phyloP scores from a whole-genome alignment of 2,888 invertebrate genomes.

The Sicus ferrugineus region DNA sequence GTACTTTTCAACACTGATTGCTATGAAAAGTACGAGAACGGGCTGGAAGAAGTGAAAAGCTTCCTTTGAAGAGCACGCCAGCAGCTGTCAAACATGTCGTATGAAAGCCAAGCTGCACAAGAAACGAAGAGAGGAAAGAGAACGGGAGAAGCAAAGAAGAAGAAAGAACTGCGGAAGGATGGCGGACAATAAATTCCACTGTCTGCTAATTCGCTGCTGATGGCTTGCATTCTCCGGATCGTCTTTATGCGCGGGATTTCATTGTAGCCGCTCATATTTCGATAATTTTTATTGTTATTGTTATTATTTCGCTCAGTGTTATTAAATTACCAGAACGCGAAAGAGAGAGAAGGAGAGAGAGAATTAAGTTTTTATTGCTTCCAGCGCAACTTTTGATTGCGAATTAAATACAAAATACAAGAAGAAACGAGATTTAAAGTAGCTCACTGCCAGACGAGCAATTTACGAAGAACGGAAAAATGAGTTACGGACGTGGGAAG shows the following conservation, averaged over 20 bases:
- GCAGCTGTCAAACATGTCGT: neutral
- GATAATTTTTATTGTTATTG: slow-evolving; percentile 5
- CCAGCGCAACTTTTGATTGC: slow-evolving; percentile 39
- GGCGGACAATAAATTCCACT: too few relatives aligned
- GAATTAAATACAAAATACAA: slow-evolving; percentile 28
- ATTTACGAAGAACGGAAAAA: slow-evolving; percentile 15
- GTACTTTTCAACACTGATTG: neutral
- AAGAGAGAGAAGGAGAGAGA: neutral
- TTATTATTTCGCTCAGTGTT: slow-evolving; percentile 25
- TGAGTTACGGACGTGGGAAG: neutral
- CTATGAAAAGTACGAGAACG: neutral
- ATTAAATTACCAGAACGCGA: neutral
- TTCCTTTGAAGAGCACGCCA: neutral
- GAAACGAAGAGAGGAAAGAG: neutral
- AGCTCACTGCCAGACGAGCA: neutral
- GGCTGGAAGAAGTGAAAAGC: neutral
- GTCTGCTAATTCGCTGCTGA: slow-evolving; percentile 16
- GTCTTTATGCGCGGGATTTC: neutral
- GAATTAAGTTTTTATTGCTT: slow-evolving; percentile 17
- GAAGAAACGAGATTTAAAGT: neutral
- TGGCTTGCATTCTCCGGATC: neutral
- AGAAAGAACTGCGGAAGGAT: too few relatives aligned
- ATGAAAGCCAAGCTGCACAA: neutral
- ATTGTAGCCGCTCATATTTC: neutral
- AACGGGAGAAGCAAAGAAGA: too few relatives aligned